These are phyloP conservation scores for Apamea anceps DNA, from an alignment of 2,888 invertebrate species.

Conservation along the genomic window DNA sequence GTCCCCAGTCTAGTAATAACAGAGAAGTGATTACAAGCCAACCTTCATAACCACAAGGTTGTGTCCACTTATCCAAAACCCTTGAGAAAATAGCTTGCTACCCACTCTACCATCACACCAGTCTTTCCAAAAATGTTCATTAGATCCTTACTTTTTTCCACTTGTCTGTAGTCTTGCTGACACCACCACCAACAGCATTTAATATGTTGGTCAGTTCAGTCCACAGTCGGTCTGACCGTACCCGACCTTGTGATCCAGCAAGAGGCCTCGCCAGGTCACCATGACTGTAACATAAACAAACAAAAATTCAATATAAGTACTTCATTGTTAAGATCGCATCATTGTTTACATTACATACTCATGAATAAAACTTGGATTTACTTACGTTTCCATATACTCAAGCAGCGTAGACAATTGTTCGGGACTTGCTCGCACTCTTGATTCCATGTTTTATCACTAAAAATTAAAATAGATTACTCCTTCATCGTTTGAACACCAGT, in stretches of 20 bases:
- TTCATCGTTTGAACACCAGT: too few relatives aligned
- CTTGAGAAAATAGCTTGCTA: too few relatives aligned
- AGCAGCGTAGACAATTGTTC: conserved; percentile 8
- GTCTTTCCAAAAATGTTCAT: not conserved
- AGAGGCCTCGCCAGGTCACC: not conserved
- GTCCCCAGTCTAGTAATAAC: too few relatives aligned
- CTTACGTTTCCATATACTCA: not conserved
- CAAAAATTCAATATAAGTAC: not conserved
- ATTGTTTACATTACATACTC: conserved; percentile 4
- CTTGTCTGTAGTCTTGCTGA: not conserved
- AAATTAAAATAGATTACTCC: too few relatives aligned
- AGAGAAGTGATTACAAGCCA: too few relatives aligned
- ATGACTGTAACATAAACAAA: too few relatives aligned
- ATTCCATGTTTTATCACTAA: too few relatives aligned
- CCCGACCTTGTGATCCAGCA: too few relatives aligned
- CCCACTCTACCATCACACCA: not conserved
- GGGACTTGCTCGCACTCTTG: too few relatives aligned
- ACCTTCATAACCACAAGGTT: not conserved
- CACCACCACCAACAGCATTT: not conserved
- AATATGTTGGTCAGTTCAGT: not conserved
- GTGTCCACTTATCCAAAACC: not conserved
- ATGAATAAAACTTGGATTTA: conserved; percentile 14
- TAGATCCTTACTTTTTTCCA: not conserved
- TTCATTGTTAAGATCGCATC: not conserved
- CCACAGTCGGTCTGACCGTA: not conserved